A percentile compares a stretch with the other conserved stretches of the same genome.
Evolutionary conservation across 2,888 invertebrate species (phyloP).

Genomic region (Lepidochitona cinerea): DNA sequence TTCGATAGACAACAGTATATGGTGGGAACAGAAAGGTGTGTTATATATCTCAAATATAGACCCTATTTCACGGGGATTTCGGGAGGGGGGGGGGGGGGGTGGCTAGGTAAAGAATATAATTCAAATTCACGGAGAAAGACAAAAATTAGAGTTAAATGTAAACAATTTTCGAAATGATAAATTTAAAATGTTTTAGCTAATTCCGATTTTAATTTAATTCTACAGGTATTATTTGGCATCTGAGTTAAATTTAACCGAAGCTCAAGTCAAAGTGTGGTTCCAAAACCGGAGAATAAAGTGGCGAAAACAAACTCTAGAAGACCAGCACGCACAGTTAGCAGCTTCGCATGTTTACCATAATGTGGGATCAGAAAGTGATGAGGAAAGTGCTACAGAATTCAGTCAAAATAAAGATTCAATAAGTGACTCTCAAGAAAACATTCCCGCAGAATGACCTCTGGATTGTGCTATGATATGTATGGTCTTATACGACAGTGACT

Average conservation of each 20-base stretch:
- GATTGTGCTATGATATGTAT: too few species aligned
- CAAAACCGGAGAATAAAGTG: conserved; percentile 85
- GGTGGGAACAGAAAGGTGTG: conserved; percentile 91
- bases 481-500: too few species aligned
- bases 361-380: conserved; percentile 20
- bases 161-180: too few species aligned
- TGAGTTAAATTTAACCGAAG: conserved; percentile 87
- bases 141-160: too few species aligned
- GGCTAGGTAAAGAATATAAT: too few species aligned
- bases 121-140: too few species aligned
- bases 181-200: too few species aligned
- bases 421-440: not conserved
- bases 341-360: not conserved
- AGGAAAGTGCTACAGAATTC: conserved; percentile 34
- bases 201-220: not conserved
- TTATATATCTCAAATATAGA: too few species aligned
- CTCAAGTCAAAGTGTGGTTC: conserved; percentile 79
- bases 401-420: conserved; percentile 8
- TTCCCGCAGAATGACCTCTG: too few species aligned
- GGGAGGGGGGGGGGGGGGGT: too few species aligned
- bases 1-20: conserved; percentile 97
- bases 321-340: conserved; percentile 75
- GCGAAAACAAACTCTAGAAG: conserved; percentile 94
- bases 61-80: too few species aligned
- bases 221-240: conserved; percentile 88